Evolutionary conservation across 1,140 invertebrate genomes (phyloP).

Genomic region (Apis florea): DNA sequence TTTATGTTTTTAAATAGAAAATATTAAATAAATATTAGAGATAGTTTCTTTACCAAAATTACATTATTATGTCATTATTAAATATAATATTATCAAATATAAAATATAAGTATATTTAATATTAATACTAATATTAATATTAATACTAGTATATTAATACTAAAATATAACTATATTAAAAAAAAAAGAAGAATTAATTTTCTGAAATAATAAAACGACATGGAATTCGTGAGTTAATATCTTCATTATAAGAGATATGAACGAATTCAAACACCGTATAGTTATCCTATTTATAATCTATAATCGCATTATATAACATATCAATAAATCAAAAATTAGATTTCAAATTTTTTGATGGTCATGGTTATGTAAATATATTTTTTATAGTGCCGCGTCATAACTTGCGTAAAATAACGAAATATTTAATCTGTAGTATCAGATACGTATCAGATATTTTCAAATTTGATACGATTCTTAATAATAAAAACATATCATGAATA

Average conservation of each 20-base stretch:
- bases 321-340: not conserved
- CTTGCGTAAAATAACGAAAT: not conserved
- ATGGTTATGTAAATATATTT: not conserved
- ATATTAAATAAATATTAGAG: too few species aligned
- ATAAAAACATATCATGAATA: not conserved
- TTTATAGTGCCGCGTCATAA: not conserved
- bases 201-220: too few species aligned
- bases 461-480: not conserved
- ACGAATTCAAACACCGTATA: not conserved
- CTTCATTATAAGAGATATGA: not conserved
- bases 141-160: too few species aligned
- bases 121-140: too few species aligned
- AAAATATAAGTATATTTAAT: not conserved
- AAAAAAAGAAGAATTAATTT: not conserved
- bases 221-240: too few species aligned
- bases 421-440: too few species aligned
- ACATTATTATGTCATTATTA: not conserved
- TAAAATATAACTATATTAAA: not conserved
- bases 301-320: conserved; percentile 2
- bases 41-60: too few species aligned
- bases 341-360: not conserved
- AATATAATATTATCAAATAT: too few species aligned
- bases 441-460: not conserved
- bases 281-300: not conserved
- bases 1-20: not conserved